Evolutionary conservation across 2,113 vertebrate species (phyloP).

Genomic region (Ellobius talpinus): DNA sequence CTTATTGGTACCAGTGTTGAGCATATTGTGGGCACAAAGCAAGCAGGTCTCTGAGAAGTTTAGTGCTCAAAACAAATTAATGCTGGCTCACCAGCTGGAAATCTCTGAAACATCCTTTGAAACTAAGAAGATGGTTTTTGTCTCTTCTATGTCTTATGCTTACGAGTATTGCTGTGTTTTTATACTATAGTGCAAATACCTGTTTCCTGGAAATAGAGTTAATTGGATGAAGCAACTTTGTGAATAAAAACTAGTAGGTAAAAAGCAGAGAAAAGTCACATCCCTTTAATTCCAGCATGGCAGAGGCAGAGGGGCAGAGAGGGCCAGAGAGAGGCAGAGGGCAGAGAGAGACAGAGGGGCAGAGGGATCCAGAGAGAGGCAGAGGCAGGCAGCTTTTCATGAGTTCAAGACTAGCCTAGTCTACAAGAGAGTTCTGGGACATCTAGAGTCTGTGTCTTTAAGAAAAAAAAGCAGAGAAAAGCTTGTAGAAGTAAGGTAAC

Average conservation of each 20-base stretch:
- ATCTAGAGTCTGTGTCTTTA: neutral
- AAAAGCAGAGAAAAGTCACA: constrained; percentile 47
- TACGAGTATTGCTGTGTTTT: neutral
- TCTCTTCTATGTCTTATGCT: neutral
- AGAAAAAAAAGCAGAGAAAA: constrained; percentile 33
- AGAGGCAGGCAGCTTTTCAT: neutral
- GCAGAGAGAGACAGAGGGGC: too few species aligned
- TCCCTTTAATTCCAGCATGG: neutral
- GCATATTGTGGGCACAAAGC: neutral
- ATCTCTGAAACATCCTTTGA: constrained; percentile 12
- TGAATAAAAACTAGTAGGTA: neutral
- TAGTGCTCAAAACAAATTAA: constrained; percentile 56
- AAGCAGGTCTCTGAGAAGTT: constrained; percentile 18
- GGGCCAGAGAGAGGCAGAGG: too few species aligned
- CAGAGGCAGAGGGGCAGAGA: neutral
- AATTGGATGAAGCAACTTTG: constrained; percentile 28
- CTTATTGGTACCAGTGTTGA: constrained; percentile 7
- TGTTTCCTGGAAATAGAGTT: neutral
- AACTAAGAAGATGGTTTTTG: neutral
- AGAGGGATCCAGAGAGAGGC: neutral
- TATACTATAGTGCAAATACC: neutral
- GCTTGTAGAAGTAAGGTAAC: constrained; percentile 9
- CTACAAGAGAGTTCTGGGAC: neutral
- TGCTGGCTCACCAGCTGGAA: neutral
- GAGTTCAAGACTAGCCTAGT: neutral